phyloP scores from a whole-genome alignment of 2,113 vertebrate species.

The Psilopogon haemacephalus region DNA sequence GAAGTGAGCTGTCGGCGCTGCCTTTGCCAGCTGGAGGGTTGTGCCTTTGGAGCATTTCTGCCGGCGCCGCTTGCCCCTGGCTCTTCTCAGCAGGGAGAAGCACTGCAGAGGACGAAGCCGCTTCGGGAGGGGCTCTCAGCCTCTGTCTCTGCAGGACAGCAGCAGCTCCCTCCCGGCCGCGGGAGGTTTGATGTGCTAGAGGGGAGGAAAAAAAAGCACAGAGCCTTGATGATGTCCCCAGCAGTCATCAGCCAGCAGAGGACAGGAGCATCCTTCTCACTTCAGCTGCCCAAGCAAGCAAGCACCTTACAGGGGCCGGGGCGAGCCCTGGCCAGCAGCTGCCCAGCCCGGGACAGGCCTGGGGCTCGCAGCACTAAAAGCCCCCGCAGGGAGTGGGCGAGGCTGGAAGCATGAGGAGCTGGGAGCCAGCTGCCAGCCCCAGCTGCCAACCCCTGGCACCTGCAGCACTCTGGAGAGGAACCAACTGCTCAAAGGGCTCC shows the following conservation, averaged over 20 bases:
- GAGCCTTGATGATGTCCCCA: not conserved
- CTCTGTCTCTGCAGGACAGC: not conserved
- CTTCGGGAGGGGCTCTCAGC: not conserved
- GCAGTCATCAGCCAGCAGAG: not conserved
- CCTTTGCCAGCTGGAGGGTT: conserved; percentile 14
- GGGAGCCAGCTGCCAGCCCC: conserved; percentile 5
- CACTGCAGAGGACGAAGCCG: not conserved
- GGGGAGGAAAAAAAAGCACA: not conserved
- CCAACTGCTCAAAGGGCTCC: not conserved
- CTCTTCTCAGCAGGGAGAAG: not conserved
- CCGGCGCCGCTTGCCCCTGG: not conserved
- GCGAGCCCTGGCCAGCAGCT: not conserved
- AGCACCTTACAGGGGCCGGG: conserved; percentile 43
- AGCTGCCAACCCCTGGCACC: conserved; percentile 10
- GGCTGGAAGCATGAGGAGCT: not conserved
- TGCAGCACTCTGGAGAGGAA: not conserved
- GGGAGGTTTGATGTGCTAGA: not conserved
- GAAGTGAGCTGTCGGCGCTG: conserved; percentile 15
- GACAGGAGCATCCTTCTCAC: not conserved
- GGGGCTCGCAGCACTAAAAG: conserved; percentile 31
- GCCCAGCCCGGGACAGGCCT: not conserved
- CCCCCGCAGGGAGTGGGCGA: not conserved
- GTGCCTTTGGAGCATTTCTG: conserved; percentile 18
- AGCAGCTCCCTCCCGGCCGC: not conserved
- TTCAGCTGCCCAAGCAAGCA: conserved; percentile 21